Percentiles rank a stretch among this genome's conserved stretches.
These are phyloP conservation scores for Ptychodera flava DNA, from an alignment of 35 echinoderm and acorn worm species.

Conservation along the genomic window DNA sequence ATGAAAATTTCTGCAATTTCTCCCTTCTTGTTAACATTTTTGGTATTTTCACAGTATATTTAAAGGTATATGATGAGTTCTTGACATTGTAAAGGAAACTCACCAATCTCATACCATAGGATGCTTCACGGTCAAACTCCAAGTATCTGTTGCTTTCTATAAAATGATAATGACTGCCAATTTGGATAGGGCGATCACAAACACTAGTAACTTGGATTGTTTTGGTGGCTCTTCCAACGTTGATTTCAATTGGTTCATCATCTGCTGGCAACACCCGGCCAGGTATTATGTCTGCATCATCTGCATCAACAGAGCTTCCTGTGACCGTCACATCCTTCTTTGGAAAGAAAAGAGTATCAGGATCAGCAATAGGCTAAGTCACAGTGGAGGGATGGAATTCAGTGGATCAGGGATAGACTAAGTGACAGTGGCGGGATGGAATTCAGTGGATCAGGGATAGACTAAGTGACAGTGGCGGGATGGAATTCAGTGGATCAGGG, in stretches of 20 bases:
- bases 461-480: not conserved
- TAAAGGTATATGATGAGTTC: no score
- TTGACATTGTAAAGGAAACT: constrained; percentile 21
- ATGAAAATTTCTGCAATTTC: no score
- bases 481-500: not conserved
- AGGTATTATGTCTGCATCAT: constrained; percentile 46
- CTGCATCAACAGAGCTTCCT: constrained; percentile 13
- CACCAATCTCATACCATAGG: constrained; percentile 75
- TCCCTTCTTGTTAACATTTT: no score
- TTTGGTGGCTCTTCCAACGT: constrained; percentile 24
- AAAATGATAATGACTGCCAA: constrained; percentile 82
- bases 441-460: not conserved
- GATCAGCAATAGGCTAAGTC: not conserved
- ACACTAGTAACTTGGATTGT: constrained; percentile 45
- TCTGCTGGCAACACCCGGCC: constrained; percentile 24
- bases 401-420: not conserved
- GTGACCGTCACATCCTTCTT: not conserved
- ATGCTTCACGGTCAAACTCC: constrained; percentile 56
- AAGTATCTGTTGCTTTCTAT: constrained; percentile 62
- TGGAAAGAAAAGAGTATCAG: not conserved
- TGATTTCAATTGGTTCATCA: constrained; percentile 45
- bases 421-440: not conserved
- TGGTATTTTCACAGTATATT: no score
- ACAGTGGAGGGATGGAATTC: not conserved
- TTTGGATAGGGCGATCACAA: constrained; percentile 75